Evolutionary conservation across 2,113 vertebrate genomes (phyloP).

Genomic region (Athene cunicularia): DNA sequence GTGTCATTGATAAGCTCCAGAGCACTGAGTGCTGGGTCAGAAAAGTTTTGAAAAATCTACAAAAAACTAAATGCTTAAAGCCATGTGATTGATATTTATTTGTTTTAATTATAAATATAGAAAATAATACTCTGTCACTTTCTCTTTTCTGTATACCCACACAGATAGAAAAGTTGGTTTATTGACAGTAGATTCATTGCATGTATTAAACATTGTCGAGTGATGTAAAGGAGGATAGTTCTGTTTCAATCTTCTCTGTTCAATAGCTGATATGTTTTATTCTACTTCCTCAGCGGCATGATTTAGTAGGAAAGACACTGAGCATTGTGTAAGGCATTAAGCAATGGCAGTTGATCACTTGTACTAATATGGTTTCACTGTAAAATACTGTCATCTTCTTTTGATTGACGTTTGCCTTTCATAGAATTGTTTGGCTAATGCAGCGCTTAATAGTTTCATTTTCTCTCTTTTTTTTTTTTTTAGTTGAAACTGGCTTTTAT

Average conservation of each 20-base stretch:
- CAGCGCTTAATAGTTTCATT: neutral
- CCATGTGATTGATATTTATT: constrained; percentile 53
- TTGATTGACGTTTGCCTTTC: constrained; percentile 14
- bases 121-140: constrained; percentile 30
- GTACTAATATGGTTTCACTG: neutral
- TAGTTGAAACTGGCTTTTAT: constrained; percentile 8
- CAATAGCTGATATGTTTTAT: neutral
- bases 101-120: constrained; percentile 35
- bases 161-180: neutral
- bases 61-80: constrained; percentile 55
- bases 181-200: neutral
- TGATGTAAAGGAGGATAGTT: neutral
- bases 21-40: constrained; percentile 65
- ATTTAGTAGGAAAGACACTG: neutral
- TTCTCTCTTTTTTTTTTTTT: neutral
- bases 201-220: neutral
- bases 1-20: constrained; percentile 83
- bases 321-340: neutral
- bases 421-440: neutral
- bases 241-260: neutral
- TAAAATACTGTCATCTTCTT: constrained; percentile 15
- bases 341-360: neutral
- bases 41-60: constrained; percentile 72
- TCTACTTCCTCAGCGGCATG: neutral
- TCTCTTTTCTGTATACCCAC: neutral